Evolutionary conservation across 2,888 invertebrate genomes (phyloP).

Genomic region (Ormyrus pomaceus): DNA sequence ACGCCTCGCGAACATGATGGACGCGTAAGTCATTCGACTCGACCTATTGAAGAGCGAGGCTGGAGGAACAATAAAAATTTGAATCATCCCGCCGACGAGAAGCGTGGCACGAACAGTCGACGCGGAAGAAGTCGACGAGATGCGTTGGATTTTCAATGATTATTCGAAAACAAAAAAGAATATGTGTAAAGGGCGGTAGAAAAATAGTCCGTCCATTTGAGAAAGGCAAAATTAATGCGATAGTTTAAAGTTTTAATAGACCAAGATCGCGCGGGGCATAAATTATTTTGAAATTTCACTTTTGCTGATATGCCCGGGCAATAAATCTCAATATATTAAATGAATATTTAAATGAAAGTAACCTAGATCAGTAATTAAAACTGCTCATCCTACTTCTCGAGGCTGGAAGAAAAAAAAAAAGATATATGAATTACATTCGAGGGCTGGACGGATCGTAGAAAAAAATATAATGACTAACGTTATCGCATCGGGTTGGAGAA

Average conservation of each 20-base stretch:
- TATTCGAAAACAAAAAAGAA: too few species aligned
- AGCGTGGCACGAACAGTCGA: neutral
- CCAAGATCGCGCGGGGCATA: too few species aligned
- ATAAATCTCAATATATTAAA: too few species aligned
- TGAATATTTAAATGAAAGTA: neutral
- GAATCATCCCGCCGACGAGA: conserved; percentile 36
- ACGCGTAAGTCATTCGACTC: conserved; percentile 22
- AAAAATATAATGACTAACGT: conserved; percentile 13
- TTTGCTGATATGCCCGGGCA: too few species aligned
- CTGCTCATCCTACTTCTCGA: neutral
- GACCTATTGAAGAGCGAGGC: conserved; percentile 48
- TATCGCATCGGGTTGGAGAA: conserved; percentile 30
- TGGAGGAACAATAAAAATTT: conserved; percentile 37
- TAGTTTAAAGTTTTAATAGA: too few species aligned
- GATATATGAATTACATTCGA: neutral
- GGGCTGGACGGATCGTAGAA: neutral
- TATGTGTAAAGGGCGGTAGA: too few species aligned
- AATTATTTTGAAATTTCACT: too few species aligned
- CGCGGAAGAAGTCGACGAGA: too few species aligned
- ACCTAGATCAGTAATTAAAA: neutral
- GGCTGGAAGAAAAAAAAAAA: neutral
- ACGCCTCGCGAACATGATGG: neutral
- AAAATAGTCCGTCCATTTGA: too few species aligned
- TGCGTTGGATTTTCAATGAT: too few species aligned
- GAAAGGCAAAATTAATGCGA: too few species aligned